Percentiles rank a stretch among this genome's conserved stretches.
Evolutionary conservation across 2,797 vertebrate species (phyloP).

Genomic region (Lycodopsis pacificus): DNA sequence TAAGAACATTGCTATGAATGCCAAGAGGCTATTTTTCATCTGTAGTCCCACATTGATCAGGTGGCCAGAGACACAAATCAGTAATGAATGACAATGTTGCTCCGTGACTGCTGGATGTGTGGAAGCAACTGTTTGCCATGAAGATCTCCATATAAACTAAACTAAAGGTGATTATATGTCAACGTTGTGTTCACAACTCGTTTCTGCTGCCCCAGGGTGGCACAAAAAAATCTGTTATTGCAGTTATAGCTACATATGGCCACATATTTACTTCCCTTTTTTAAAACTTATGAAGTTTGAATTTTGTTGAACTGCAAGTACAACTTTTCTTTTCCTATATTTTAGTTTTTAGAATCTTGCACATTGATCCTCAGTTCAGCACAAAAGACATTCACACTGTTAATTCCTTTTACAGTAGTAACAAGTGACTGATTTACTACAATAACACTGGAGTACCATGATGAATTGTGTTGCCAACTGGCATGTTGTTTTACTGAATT

Average conservation of each 20-base stretch:
- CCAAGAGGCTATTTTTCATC: too few species aligned
- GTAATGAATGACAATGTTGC: neutral
- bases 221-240: neutral
- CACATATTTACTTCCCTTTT: neutral
- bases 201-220: neutral
- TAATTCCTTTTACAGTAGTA: neutral
- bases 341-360: neutral
- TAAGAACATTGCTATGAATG: too few species aligned
- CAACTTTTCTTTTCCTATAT: neutral
- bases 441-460: neutral
- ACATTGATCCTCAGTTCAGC: neutral
- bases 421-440: neutral
- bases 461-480: neutral
- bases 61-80: neutral
- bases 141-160: neutral
- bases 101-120: neutral
- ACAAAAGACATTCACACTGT: neutral
- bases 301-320: neutral
- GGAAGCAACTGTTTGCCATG: neutral
- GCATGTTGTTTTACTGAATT: slow-evolving; percentile 15
- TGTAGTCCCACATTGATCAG: neutral
- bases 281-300: neutral
- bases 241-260: neutral
- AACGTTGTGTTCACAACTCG: neutral
- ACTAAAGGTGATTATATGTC: neutral